phyloP scores from a whole-genome alignment of 2,797 vertebrate species.

The Coregonus suidteri region DNA sequence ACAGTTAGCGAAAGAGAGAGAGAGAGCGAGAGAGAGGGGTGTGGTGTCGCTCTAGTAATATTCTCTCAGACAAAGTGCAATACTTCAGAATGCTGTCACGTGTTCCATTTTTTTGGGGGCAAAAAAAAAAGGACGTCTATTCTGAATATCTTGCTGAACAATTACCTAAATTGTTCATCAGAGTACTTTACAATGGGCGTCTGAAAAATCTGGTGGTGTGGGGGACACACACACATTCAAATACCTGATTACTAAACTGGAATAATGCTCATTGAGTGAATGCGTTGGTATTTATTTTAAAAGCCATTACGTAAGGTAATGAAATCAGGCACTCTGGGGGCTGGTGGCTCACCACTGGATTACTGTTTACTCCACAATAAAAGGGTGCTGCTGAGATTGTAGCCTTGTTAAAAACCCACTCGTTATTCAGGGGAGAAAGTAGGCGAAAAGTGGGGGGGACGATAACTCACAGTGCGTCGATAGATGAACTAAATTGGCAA shows the following conservation, averaged over 20 bases:
- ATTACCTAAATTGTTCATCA: background rate
- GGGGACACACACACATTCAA: slow-evolving; percentile 9
- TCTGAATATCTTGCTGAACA: background rate
- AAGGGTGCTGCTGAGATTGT: slow-evolving; percentile 51
- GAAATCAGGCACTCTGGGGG: slow-evolving; percentile 53
- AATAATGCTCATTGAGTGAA: slow-evolving; percentile 55
- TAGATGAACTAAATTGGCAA: slow-evolving; percentile 37
- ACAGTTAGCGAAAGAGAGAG: background rate
- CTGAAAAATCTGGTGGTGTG: background rate
- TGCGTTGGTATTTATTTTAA: slow-evolving; percentile 59
- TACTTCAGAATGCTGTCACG: background rate
- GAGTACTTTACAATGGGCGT: background rate
- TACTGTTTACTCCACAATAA: slow-evolving; percentile 58
- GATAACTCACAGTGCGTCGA: slow-evolving; percentile 46
- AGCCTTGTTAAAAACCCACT: slow-evolving; percentile 53
- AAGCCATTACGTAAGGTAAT: slow-evolving; percentile 67
- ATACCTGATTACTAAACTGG: slow-evolving; percentile 50
- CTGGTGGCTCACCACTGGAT: slow-evolving; percentile 40
- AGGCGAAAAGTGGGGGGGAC: slow-evolving; percentile 21
- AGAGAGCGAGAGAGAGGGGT: background rate
- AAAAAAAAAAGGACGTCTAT: background rate
- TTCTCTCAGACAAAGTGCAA: background rate
- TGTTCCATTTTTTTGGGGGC: background rate
- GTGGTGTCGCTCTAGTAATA: background rate
- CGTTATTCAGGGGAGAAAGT: slow-evolving; percentile 49